phyloP scores from a whole-genome alignment of 2,113 vertebrate species.

The Psophia crepitans region DNA sequence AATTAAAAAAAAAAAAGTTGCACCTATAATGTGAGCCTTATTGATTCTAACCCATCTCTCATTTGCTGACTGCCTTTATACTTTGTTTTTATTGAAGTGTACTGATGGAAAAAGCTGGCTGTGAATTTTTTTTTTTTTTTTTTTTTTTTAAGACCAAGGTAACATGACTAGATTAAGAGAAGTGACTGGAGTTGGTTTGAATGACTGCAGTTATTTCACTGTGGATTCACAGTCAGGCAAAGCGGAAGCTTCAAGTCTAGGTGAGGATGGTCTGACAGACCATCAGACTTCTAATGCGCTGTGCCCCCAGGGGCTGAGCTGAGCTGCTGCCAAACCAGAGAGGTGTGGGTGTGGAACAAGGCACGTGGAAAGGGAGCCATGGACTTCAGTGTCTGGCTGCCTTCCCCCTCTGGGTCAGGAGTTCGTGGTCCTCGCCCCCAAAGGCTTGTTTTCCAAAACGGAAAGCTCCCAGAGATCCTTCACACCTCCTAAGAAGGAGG shows the following conservation, averaged over 20 bases:
- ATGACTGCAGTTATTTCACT: conserved; percentile 38
- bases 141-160: conserved; percentile 6
- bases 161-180: background rate
- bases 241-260: background rate
- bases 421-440: background rate
- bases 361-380: background rate
- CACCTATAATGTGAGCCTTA: background rate
- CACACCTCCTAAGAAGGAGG: background rate
- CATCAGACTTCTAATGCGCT: accelerated
- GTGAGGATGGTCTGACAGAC: background rate
- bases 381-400: background rate
- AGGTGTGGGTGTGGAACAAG: background rate
- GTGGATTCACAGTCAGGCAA: background rate
- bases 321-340: no score
- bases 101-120: conserved; percentile 46
- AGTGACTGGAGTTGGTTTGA: conserved; percentile 2
- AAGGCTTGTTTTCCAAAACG: background rate
- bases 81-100: conserved; percentile 51
- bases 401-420: background rate
- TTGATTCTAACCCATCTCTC: background rate
- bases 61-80: conserved; percentile 20
- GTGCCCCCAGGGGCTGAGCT: background rate
- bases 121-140: conserved; percentile 26
- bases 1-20: background rate
- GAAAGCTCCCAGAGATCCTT: background rate